Evolutionary conservation across 2,113 vertebrate genomes (phyloP).

Genomic region (Paralichthys olivaceus): DNA sequence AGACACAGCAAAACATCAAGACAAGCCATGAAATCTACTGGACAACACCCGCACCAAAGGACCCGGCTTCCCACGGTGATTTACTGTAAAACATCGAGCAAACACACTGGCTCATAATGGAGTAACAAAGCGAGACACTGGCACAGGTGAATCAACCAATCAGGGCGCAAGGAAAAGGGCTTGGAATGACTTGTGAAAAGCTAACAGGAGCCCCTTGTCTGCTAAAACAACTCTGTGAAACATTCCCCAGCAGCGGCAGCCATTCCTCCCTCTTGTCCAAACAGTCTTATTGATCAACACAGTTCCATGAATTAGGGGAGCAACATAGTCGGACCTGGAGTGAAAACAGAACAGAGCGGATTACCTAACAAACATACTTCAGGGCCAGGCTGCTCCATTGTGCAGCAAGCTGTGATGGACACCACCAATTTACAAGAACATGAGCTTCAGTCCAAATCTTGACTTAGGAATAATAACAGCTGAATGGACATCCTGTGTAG

Average conservation of each 20-base stretch:
- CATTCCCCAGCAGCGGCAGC: conserved; percentile 44
- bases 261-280: conserved; percentile 39
- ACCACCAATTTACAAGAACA: conserved; percentile 38
- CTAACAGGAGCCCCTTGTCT: conserved; percentile 70
- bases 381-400: conserved; percentile 16
- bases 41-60: conserved; percentile 69
- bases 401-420: conserved; percentile 21
- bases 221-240: conserved; percentile 64
- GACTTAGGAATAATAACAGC: conserved; percentile 6
- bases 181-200: conserved; percentile 73
- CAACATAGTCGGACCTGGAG: conserved; percentile 31
- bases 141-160: conserved; percentile 76
- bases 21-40: conserved; percentile 78
- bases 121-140: conserved; percentile 57
- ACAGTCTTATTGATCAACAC: conserved; percentile 55
- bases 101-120: conserved; percentile 64
- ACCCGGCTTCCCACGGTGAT: conserved; percentile 84
- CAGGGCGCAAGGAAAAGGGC: conserved; percentile 40
- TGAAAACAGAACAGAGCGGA: conserved; percentile 51
- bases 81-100: conserved; percentile 78
- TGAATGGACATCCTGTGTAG: conserved; percentile 5
- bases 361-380: conserved; percentile 52
- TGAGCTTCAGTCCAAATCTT: conserved; percentile 43
- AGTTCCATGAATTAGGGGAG: conserved; percentile 39
- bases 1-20: conserved; percentile 78